phyloP scores from a whole-genome alignment of 2,113 vertebrate species.

The Orycteropus afer region DNA sequence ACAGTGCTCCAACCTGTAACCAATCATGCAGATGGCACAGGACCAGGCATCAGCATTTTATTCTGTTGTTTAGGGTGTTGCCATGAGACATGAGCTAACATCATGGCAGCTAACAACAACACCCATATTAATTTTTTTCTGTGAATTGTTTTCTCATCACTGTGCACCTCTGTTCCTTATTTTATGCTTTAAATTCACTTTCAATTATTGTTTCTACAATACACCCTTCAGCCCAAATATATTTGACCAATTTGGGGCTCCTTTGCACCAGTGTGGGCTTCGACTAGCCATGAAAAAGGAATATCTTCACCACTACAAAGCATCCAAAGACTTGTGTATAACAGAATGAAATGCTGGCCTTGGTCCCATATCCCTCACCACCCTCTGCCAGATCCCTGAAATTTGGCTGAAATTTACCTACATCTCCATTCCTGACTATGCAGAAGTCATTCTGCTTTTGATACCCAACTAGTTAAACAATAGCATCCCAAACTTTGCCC shows the following conservation, averaged over 20 bases:
- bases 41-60: background rate
- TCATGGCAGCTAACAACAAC: too few relatives aligned
- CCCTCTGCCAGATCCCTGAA: background rate
- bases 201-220: background rate
- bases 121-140: background rate
- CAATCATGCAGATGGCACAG: background rate
- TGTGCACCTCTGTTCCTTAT: background rate
- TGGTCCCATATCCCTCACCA: background rate
- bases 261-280: background rate
- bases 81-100: background rate
- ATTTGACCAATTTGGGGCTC: too few relatives aligned
- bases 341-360: too few relatives aligned
- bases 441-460: background rate
- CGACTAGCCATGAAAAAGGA: rapidly evolving
- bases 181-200: slow-evolving; percentile 5
- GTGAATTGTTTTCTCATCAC: background rate
- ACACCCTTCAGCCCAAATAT: background rate
- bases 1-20: background rate
- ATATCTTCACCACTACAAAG: rapidly evolving
- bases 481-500: background rate
- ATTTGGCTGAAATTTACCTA: rapidly evolving
- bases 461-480: too few relatives aligned
- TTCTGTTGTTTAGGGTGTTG: background rate
- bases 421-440: rapidly evolving
- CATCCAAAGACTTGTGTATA: too few relatives aligned